Percentiles rank a stretch among this genome's conserved stretches.
phyloP scores from a whole-genome alignment of 2,888 invertebrate genomes.

The Pimpla rufipes region DNA sequence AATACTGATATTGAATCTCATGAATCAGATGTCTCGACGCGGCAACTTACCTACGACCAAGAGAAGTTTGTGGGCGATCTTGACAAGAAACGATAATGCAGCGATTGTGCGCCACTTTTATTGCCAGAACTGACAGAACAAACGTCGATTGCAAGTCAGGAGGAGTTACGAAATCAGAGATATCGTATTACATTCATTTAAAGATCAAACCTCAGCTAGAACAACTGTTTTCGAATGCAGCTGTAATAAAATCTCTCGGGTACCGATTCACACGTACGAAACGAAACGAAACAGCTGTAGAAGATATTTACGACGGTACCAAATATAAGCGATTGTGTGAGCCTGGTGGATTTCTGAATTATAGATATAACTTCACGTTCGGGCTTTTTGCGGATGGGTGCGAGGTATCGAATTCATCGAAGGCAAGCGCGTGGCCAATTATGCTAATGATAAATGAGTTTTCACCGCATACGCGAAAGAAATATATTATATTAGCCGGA shows the following conservation, averaged over 20 bases:
- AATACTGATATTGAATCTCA: not conserved
- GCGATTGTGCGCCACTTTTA: not conserved
- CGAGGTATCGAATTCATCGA: slow-evolving; percentile 49
- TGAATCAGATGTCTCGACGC: not conserved
- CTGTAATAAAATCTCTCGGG: not conserved
- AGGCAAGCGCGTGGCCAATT: slow-evolving; percentile 44
- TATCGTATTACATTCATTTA: slow-evolving; percentile 12
- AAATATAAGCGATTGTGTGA: slow-evolving; percentile 31
- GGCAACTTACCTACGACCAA: not conserved
- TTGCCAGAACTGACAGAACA: not conserved
- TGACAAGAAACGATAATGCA: not conserved
- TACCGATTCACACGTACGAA: slow-evolving; percentile 11
- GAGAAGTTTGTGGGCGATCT: slow-evolving; percentile 1
- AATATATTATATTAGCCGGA: slow-evolving; percentile 51
- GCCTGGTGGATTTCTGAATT: slow-evolving; percentile 46
- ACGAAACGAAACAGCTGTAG: not conserved
- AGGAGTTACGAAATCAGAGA: not conserved
- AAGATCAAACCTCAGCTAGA: not conserved
- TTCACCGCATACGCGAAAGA: slow-evolving; percentile 56
- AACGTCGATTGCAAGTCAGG: not conserved
- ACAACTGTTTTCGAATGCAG: slow-evolving; percentile 8
- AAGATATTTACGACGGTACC: slow-evolving; percentile 29
- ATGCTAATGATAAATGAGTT: slow-evolving; percentile 52
- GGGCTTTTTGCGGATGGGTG: slow-evolving; percentile 9
- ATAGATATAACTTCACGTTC: slow-evolving; percentile 44